Evolutionary conservation across 2,113 vertebrate genomes (phyloP).

Genomic region (Indicator indicator): DNA sequence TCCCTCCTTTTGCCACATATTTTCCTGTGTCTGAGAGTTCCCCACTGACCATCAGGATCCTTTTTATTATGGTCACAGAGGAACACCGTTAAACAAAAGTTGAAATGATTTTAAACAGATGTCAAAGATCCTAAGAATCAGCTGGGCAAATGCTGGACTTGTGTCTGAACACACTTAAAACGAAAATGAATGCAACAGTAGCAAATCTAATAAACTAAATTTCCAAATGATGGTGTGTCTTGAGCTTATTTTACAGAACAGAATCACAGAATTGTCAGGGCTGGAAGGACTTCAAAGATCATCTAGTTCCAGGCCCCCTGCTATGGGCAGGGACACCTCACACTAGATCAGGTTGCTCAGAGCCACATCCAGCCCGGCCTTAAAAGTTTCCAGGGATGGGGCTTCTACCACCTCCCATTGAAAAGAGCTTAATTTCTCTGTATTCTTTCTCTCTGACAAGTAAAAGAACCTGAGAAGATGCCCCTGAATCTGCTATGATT

Average conservation of each 20-base stretch:
- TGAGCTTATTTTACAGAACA: neutral
- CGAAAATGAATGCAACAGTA: neutral
- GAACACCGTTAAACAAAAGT: constrained; percentile 37
- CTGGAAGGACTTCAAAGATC: no score
- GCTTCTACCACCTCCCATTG: neutral
- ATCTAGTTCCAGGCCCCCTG: no score
- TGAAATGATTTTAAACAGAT: constrained; percentile 56
- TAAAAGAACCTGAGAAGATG: neutral
- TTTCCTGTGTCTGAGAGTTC: constrained; percentile 32
- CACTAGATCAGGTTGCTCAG: no score
- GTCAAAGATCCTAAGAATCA: constrained; percentile 13
- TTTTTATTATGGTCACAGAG: constrained; percentile 34
- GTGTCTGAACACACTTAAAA: neutral
- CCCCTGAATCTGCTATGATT: neutral
- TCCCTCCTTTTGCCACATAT: neutral
- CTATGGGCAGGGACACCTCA: no score
- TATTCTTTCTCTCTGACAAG: neutral
- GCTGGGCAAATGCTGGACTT: neutral
- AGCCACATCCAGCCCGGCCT: no score
- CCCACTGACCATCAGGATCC: neutral
- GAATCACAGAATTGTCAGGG: no score
- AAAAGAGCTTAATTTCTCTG: neutral
- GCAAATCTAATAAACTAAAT: constrained; percentile 2
- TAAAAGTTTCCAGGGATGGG: no score
- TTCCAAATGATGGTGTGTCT: neutral